phyloP scores from a whole-genome alignment of 2,797 vertebrate species.

The Sarcoramphus papa region DNA sequence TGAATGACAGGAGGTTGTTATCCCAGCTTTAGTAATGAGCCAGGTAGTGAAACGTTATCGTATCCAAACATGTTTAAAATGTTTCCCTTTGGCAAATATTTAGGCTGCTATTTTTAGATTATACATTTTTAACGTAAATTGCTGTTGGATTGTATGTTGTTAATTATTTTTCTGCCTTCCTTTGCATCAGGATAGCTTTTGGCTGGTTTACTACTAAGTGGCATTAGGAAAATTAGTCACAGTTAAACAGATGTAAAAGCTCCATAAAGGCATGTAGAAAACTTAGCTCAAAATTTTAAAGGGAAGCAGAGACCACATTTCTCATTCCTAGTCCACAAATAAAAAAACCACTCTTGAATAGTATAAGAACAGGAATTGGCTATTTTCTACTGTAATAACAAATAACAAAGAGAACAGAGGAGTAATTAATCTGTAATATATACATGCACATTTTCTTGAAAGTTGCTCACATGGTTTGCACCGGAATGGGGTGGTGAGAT shows the following conservation, averaged over 20 bases:
- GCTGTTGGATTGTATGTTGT: not conserved
- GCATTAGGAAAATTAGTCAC: not conserved
- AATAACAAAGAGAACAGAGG: not conserved
- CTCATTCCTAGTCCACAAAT: not conserved
- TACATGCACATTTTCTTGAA: accelerated
- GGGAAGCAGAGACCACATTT: not conserved
- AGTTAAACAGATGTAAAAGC: not conserved
- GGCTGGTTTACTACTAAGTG: not conserved
- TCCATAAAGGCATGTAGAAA: accelerated
- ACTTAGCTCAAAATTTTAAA: not conserved
- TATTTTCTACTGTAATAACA: not conserved
- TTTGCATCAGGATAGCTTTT: not conserved
- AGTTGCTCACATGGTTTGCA: not conserved
- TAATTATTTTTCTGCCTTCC: not conserved
- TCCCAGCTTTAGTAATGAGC: not conserved
- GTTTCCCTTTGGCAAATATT: not conserved
- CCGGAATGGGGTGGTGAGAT: not conserved
- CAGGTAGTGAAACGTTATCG: not conserved
- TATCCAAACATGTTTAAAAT: not conserved
- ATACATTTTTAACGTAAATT: not conserved
- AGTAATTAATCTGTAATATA: too few relatives aligned
- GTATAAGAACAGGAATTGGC: not conserved
- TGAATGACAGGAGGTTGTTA: not conserved
- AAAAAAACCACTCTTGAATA: not conserved
- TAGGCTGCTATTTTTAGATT: not conserved